Conservation (phyloP, 2,797 vertebrate genomes). For the Emydoidea blandingii region DNA sequence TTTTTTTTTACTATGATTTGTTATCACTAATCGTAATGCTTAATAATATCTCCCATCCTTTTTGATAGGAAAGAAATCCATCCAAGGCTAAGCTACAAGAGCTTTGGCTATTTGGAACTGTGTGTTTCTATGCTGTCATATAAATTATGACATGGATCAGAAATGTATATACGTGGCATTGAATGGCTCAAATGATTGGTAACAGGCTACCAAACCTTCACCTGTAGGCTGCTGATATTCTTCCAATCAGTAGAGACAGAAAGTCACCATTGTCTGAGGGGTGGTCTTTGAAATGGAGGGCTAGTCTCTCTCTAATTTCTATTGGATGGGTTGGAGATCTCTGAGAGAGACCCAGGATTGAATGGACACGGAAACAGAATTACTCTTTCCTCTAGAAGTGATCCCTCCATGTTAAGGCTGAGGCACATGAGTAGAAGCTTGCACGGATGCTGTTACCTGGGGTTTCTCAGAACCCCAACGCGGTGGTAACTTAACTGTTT, state of each 20-base stretch:
- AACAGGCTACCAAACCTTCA: neutral
- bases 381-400: neutral
- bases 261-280: neutral
- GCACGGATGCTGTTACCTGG: too few species aligned
- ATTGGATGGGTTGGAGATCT: neutral
- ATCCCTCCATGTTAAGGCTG: neutral
- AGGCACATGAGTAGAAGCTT: neutral
- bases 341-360: neutral
- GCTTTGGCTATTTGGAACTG: neutral
- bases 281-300: neutral
- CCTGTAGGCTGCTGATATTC: neutral
- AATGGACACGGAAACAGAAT: neutral
- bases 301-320: neutral
- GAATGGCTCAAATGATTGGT: neutral
- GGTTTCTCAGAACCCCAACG: too few species aligned
- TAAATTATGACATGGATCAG: neutral
- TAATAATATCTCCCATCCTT: neutral
- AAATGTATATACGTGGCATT: neutral
- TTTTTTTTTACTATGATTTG: neutral
- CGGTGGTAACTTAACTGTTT: too few species aligned
- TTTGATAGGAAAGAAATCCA: neutral
- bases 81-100: neutral
- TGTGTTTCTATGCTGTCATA: neutral
- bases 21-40: neutral
- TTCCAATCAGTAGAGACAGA: neutral